phyloP scores from a whole-genome alignment of 2,888 invertebrate genomes.

The Hedya salicella region DNA sequence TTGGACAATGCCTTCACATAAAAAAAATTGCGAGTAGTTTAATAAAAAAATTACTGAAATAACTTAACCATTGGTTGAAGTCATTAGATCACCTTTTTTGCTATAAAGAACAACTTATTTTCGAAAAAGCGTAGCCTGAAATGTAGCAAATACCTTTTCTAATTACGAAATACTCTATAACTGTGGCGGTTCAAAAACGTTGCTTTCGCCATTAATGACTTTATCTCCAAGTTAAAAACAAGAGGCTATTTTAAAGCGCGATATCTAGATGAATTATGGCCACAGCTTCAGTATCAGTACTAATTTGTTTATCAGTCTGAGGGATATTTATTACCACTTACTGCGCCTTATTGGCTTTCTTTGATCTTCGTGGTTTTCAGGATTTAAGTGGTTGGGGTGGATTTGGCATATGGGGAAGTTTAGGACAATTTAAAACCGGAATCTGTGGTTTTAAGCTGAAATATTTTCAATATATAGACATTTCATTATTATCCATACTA shows the following conservation, averaged over 20 bases:
- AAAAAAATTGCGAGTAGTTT: too few relatives aligned
- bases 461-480: too few relatives aligned
- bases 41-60: too few relatives aligned
- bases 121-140: too few relatives aligned
- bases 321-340: constrained; percentile 66
- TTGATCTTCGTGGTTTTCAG: constrained; percentile 38
- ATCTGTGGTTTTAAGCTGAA: too few relatives aligned
- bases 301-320: constrained; percentile 70
- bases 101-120: too few relatives aligned
- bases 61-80: too few relatives aligned
- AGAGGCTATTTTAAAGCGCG: constrained; percentile 18
- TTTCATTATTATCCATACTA: too few relatives aligned
- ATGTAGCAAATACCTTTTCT: too few relatives aligned
- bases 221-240: constrained; percentile 12
- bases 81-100: too few relatives aligned
- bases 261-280: constrained; percentile 57
- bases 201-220: neutral
- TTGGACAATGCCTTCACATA: too few relatives aligned
- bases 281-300: constrained; percentile 61
- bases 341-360: constrained; percentile 47
- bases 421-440: too few relatives aligned
- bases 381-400: constrained; percentile 10
- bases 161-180: neutral
- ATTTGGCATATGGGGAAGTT: constrained; percentile 33
- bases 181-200: neutral